Evolutionary conservation across 2,888 invertebrate genomes (phyloP), one percentile per base, ranked within the genome.

Genomic region (Heliconius ismenius): DNA sequence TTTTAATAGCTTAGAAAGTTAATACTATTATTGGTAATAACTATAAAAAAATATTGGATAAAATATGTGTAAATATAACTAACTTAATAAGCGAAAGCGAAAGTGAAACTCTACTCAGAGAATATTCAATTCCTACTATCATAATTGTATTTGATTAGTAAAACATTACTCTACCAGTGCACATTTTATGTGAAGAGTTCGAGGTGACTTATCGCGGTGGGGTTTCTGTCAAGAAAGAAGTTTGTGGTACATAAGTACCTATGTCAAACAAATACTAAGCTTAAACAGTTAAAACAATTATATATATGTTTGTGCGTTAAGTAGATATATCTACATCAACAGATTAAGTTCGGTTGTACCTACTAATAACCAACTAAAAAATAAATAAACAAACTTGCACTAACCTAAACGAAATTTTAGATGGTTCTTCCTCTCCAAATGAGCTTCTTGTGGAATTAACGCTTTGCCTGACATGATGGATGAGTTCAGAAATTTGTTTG

Each of bases 401-500:
- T 82, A 82, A 81, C 78, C 76, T 85, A 86, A 86, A 86, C 83
- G 83, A 81, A 79, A 77, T 81, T 84, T 84, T 82, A 82, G 81
- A 81, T 81, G 83, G 84, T 84, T 83, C 83, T 85, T 83, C 82
- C 82, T 81, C 82, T 77, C 81, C 88, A 91, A 93, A 83, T 91
- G 91, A 91, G 90, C 87, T 88, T 87, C 89, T 87, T 86, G 84
- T 84, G 83, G 83, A 85, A 87, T 87, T 86, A 87, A 84, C 88
- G 86, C 85, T 84, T 83, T 83, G 85, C 84, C 85, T 86, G 88
- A 90, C 88, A 83, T 93, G 93, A 93, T 93, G 90, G 90, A 93
- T 91, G 92, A 85, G 89, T 85, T 88, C 84, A 85, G 88, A 90
- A 78, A 79, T 90, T 84, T 92, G 90, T 92, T 92, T 92, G 92